Evolutionary conservation across 2,113 vertebrate genomes (phyloP).

Genomic region (Aphyosemion australe): DNA sequence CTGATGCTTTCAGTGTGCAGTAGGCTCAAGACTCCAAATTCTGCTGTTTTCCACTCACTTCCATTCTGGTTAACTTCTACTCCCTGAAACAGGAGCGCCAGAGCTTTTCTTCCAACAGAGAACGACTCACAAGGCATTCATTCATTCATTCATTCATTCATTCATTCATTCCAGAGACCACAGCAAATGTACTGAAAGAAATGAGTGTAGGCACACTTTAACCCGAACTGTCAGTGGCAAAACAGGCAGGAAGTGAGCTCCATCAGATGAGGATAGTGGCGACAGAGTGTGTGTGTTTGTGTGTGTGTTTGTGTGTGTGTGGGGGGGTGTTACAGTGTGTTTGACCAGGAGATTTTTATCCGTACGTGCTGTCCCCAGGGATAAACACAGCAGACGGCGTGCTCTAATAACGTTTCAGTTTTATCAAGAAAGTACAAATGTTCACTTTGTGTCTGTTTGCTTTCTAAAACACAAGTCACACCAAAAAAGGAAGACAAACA

Average conservation of each 20-base stretch:
- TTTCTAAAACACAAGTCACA: constrained; percentile 64
- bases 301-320: not conserved
- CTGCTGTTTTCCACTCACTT: no score
- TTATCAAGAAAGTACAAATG: constrained; percentile 79
- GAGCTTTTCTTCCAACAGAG: no score
- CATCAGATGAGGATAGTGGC: constrained; percentile 62
- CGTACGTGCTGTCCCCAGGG: constrained; percentile 63
- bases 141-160: no score
- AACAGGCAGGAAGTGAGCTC: constrained; percentile 49
- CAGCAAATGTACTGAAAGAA: no score
- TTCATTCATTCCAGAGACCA: no score
- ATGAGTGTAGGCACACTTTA: no score
- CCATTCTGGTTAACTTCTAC: no score
- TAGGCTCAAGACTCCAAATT: no score
- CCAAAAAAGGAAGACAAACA: constrained; percentile 78
- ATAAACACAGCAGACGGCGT: constrained; percentile 66
- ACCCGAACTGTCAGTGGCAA: constrained; percentile 34
- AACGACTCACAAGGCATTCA: no score
- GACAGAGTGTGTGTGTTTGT: constrained; percentile 15
- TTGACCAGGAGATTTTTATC: constrained; percentile 81
- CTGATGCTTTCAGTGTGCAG: no score
- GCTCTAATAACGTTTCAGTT: constrained; percentile 79
- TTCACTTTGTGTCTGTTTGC: constrained; percentile 71
- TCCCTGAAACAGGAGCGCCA: no score
- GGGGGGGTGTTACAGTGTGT: constrained; percentile 62